Evolutionary conservation across 2,888 invertebrate genomes (phyloP).

Genomic region (Himalopsyche japonica): DNA sequence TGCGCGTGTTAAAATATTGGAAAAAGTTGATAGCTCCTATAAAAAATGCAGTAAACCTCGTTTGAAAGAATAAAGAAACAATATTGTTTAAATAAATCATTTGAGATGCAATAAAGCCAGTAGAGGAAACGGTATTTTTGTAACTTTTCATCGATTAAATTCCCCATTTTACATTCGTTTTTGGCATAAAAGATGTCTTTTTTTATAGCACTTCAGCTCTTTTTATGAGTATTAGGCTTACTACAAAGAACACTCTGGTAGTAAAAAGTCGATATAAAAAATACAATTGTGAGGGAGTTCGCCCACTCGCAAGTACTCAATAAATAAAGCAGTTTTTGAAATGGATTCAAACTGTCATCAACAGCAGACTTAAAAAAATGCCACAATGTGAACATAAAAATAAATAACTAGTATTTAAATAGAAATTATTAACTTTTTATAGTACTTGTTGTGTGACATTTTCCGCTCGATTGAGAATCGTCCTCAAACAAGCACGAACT

Average conservation of each 20-base stretch:
- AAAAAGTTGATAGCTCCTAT: no score
- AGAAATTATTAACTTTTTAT: no score
- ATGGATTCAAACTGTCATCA: background rate
- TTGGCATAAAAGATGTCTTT: background rate
- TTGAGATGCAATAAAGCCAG: background rate
- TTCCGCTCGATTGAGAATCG: no score
- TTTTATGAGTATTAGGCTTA: background rate
- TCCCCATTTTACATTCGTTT: background rate
- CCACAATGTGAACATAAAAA: no score
- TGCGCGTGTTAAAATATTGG: no score
- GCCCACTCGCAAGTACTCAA: background rate
- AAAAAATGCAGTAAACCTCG: no score
- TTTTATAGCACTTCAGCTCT: background rate
- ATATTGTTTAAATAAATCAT: background rate
- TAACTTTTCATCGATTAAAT: background rate
- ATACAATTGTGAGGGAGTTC: background rate
- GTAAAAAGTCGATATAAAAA: slow-evolving; percentile 1
- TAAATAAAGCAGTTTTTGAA: background rate
- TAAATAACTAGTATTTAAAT: no score
- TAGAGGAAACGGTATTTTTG: background rate
- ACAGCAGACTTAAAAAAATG: background rate
- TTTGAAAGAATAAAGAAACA: background rate
- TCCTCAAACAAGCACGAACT: no score
- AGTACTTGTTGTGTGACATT: no score
- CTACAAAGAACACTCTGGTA: background rate